Base-by-base conservation (phyloP, 1,140 invertebrate genomes). In the Matsumurasca onukii region DNA sequence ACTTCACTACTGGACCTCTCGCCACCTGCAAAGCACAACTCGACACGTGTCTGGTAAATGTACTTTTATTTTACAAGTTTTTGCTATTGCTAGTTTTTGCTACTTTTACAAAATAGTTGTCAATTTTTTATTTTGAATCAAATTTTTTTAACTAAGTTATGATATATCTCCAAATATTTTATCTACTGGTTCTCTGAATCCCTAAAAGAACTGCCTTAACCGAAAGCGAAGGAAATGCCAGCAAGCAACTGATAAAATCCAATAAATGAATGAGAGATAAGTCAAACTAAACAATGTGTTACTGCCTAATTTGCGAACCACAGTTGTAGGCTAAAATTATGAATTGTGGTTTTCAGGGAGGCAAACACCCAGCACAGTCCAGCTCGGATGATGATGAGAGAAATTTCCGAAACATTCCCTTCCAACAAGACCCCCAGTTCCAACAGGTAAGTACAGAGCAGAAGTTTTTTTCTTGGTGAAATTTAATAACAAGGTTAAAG, bases 11-110 rank as follows among this genome's bases (percentile, higher is more conserved):
- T 52, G 81, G 78, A 30, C 78, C 84, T 48, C 75, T 91, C 66
- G 75, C 78, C 30, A 84, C 86, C 75, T 81, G 86, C 9, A 90
- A 90, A 76, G 84, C 85, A 66, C 82, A 79, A 71, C 87, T 89
- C 75, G 77, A 84, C 73, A 81, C 84, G 66, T 67, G 77, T 70
- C 73, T 86, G 78, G 85, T 85, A 78, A 76, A 75, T 78, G 59
- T 67, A 2, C n/a, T n/a, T n/a, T n/a, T n/a, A n/a, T n/a, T n/a
- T n/a, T n/a, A 27, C 17, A 5, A 48, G 22, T 48, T 34, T 30
- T 25, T 34, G 20, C 22, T 57, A 9, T 5, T 57, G 25, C 13
- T 5, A 9, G 25, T 57, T 20, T 22, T 57, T 57, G 51, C 9
- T 68, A 39, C 67, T 71, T 66, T n/a, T n/a, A n/a, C n/a, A n/a